phyloP scores from a whole-genome alignment of 2,113 vertebrate genomes.

The Barnardius zonarius region DNA sequence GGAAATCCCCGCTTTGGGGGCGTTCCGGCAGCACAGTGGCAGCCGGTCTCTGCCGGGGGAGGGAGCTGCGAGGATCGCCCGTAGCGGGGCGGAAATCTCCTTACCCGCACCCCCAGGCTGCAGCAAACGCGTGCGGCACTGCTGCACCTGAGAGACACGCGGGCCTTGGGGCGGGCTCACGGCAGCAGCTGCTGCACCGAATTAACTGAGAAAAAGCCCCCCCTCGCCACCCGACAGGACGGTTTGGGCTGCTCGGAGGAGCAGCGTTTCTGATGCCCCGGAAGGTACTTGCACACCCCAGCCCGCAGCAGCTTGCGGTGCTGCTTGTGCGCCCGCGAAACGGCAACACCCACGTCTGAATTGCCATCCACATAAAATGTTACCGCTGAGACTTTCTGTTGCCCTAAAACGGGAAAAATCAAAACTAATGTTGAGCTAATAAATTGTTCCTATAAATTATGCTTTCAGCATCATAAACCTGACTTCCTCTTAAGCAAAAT shows the following conservation, averaged over 20 bases:
- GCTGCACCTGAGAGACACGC: not conserved
- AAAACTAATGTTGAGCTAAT: not conserved
- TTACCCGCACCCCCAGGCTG: not conserved
- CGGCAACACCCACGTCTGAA: not conserved
- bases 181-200: not conserved
- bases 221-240: fast-evolving
- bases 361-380: not conserved
- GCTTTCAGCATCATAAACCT: not conserved
- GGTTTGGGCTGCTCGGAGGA: fast-evolving
- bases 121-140: fast-evolving
- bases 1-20: not conserved
- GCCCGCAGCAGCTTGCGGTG: not conserved
- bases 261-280: not conserved
- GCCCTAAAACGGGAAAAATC: not conserved
- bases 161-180: not conserved
- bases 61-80: not conserved
- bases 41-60: not conserved
- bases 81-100: not conserved
- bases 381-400: not conserved
- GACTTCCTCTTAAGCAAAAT: not conserved
- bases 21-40: not conserved
- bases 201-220: not conserved
- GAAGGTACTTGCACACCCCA: not conserved
- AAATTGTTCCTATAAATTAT: not conserved
- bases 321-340: not conserved